Evolutionary conservation across 2,888 invertebrate species (phyloP), one percentile per base, ranked within the genome.

Genomic region (Epistrophella euchroma): DNA sequence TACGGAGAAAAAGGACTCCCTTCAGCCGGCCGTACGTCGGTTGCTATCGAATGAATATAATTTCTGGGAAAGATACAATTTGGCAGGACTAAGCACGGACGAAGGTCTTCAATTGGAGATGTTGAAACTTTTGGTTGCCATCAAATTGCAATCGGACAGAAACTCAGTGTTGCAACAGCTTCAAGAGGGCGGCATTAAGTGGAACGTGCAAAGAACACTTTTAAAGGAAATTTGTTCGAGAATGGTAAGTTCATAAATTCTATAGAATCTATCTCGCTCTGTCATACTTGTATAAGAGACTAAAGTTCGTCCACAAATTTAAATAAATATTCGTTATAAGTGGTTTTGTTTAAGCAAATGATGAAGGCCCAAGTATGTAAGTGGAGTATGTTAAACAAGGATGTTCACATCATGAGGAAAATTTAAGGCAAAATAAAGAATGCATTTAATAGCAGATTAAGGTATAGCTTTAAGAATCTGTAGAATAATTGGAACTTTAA

Each of bases 21-120:
- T 92, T 88, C 91, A 90, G 88, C 90, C 90, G 87, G 90, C 81
- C 56, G 66, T 90, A 84, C 90, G 91, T 88, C 91, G 90, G 87
- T 89, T 89, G 88, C 90, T 90, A 58, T 80, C 91, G 89, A 89
- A 89, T 88, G 91, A 92, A 88, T 92, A 91, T 88, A 90, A 91
- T 88, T 90, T 92, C 86, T 90, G 90, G 88, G 90, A 90, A 75
- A 92, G 91, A 90, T 91, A 91, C 90, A 90, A 90, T 89, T 66
- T 81, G 70, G 71, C 73, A 77, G 88, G 87, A 62, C 50, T 85
- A 22, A 88, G 88, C 52, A 79, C 75, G 40, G 84, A 89, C 76
- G 78, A 88, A 45, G 78, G 68, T 35, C 87, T 92, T 81, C 90
- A 89, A 88, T 89, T 91, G 84, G 89, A 90, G 88, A 88, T 90